A percentile compares a stretch with the other conserved stretches of the same genome.
phyloP scores from a whole-genome alignment of 1,140 invertebrate genomes.

The Bombus confusus region DNA sequence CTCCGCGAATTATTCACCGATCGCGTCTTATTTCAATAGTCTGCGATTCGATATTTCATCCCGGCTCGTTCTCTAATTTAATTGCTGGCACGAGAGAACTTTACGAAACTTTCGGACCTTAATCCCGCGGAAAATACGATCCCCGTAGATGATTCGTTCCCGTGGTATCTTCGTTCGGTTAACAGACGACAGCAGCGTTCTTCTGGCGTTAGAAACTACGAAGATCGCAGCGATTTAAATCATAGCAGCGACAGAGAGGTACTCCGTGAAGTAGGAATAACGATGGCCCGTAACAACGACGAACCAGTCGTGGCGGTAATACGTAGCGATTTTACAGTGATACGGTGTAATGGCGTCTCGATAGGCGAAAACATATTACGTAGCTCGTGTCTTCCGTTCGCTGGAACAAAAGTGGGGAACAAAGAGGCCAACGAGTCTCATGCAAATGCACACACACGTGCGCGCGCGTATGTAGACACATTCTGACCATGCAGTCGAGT shows the following conservation, averaged over 20 bases:
- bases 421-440: neutral
- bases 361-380: constrained; percentile 34
- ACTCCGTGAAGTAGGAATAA: neutral
- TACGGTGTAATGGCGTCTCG: constrained; percentile 1
- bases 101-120: neutral
- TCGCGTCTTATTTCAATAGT: constrained; percentile 6
- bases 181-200: neutral
- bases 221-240: neutral
- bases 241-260: neutral
- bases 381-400: neutral
- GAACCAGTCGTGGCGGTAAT: neutral
- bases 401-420: constrained; percentile 11
- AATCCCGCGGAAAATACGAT: neutral
- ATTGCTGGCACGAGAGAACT: neutral
- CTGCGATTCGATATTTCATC: neutral
- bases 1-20: neutral
- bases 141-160: too few species aligned
- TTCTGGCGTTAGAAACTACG: neutral
- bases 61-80: neutral
- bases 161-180: too few species aligned
- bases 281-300: neutral
- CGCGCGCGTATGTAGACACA: neutral
- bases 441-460: neutral
- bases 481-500: neutral
- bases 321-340: constrained; percentile 20